Base-by-base conservation (phyloP, 2,888 invertebrate genomes). In the Anticlea derivata region DNA sequence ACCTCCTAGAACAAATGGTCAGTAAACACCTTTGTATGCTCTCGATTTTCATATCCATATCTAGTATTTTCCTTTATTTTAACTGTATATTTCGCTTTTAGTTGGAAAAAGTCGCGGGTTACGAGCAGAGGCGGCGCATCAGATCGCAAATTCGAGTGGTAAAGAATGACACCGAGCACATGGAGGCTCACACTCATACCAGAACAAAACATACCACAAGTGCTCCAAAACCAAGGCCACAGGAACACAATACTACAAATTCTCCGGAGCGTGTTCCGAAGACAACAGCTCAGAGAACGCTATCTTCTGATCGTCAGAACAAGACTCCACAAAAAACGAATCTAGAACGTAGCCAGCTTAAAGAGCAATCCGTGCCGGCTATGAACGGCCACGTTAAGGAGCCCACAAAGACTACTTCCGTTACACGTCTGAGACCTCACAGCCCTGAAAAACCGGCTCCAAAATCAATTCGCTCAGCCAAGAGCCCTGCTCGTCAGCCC, bases 101-200 rank as follows among this genome's bases (percentile, higher is more conserved):
- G 93, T 85, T 96, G 78, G 95, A 95, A 83, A 94, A 93, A 70
- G 94, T 95, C 50, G 93, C 93, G 45, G 94, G 94, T 55, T 96
- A 96, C 75, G 96, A 96, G 73, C 92, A 95, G 68, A 89, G 96
- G 63, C 92, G 95, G 56, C 92, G 95, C 61, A 95, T 96, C 46
- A 92, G 96, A 55, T 92, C 95, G 1, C 96, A 96, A 80, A 95
- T 96, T 54, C 92, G 96, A 56, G 77, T 94, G 10, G 94, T 95
- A 5, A 94, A 93, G 73, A 94, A 94, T 65, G 86, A 92, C 59
- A 87, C 90, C 20, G 92, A 92, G 58, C 70, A 78, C 10, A 38
- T 52, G 12, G 68, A 73, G 37, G 66, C 69, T 54, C 69, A 68
- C 11, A 71, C 65, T 40, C 56, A 73, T 46, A 69, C 65, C 35